Evolutionary conservation across 2,797 vertebrate species (phyloP), one percentile per base, ranked within the genome.

Genomic region (Protonibea diacanthus): DNA sequence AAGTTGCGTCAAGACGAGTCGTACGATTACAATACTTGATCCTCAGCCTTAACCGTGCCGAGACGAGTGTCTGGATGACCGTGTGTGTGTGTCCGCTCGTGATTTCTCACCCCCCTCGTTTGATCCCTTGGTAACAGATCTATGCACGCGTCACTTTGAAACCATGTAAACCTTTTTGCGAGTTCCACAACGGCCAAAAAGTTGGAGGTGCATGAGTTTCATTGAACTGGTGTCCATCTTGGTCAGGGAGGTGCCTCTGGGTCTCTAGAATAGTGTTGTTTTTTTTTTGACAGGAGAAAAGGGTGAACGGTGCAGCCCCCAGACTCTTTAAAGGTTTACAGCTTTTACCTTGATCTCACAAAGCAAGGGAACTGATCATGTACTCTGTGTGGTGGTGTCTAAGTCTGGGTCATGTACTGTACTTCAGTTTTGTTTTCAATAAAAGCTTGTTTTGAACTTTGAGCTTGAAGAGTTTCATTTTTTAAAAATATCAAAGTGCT

Each of bases 91-190:
- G 38, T 65, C 55, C 23, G 42, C 62, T 18, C 49, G 27, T 66
- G 33, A 68, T 71, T 70, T 76, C 17, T 65, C 20, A 74, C 55
- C 68, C n/a, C n/a, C 18, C 59, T 12, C 14, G 63, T 51, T 8
- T 23, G 21, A 63, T 66, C 82, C 74, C 63, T 71, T 80, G 59
- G 52, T 27, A 76, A 81, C 61, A 75, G 88, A 90, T 90, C 89
- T 91, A 92, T 92, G 89, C 90, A 92, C 84, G 21, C 6, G 85
- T 82, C 86, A 91, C 88, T 92, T 90, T 89, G 78, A 84, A 84
- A 88, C 60, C 65, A 76, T 77, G 81, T 81, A 38, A 61, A 75
- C 57, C 68, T 78, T 80, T 70, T 14, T 44, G 51, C 44, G 65
- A 79, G 82, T 76, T 87, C 77, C 74, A n/a, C 25, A 48, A 70